Evolutionary conservation across 2,113 vertebrate genomes (phyloP).

Genomic region (Panthera uncia): DNA sequence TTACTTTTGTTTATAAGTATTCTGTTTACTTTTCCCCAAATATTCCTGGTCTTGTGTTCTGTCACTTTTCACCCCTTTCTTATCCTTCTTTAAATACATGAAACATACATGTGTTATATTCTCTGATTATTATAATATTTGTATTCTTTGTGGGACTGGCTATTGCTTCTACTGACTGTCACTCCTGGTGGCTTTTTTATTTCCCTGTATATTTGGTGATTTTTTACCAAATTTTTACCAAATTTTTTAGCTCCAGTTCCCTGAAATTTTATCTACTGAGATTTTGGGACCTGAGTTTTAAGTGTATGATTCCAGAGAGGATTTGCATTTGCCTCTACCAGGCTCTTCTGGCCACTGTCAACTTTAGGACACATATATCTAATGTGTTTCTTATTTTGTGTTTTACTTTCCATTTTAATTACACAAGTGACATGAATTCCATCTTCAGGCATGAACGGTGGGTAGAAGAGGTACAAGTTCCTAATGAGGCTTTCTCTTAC

Average conservation of each 20-base stretch:
- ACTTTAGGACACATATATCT: not conserved
- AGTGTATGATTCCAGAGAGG: not conserved
- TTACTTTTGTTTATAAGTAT: constrained; percentile 10
- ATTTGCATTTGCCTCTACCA: not conserved
- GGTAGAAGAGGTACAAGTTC: not conserved
- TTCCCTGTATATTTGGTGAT: not conserved
- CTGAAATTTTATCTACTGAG: not conserved
- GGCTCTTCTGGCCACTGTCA: not conserved
- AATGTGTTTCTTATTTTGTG: not conserved
- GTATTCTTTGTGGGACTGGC: not conserved
- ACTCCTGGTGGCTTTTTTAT: not conserved
- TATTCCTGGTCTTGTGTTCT: not conserved
- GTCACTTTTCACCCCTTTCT: not conserved
- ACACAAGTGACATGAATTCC: not conserved
- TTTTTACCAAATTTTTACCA: not conserved
- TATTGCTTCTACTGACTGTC: constrained; percentile 27
- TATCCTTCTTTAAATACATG: not conserved
- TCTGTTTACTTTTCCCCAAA: not conserved
- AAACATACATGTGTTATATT: not conserved
- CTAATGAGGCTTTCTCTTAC: not conserved
- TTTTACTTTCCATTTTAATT: constrained; percentile 40
- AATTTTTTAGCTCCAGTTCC: not conserved
- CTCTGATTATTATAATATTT: not conserved
- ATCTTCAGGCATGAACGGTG: not conserved
- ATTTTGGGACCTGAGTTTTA: not conserved